Conservation (phyloP, 92 coral and sea anemone genomes). For the Virgularia gustaviana region DNA sequence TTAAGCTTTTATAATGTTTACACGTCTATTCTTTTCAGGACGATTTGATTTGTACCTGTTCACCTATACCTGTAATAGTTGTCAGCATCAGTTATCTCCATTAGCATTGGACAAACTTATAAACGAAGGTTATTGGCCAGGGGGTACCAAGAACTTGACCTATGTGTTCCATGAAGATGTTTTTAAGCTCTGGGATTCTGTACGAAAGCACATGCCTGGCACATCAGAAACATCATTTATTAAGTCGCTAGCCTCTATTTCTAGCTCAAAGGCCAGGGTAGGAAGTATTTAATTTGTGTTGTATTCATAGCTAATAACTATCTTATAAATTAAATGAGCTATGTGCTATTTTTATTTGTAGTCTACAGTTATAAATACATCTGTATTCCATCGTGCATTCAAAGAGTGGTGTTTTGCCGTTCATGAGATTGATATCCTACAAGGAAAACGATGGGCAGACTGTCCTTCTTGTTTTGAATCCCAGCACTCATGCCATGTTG, state of each 20-base stretch:
- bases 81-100: constrained; percentile 6
- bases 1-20: too few species aligned
- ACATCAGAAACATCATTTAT: constrained; percentile 17
- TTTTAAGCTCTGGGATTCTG: constrained; percentile 9
- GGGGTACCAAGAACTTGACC: not conserved
- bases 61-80: not conserved
- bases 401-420: constrained; percentile 10
- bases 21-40: not conserved
- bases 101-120: not conserved
- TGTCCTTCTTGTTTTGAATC: constrained; percentile 21
- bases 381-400: constrained; percentile 13
- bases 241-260: not conserved
- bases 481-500: constrained; percentile 21
- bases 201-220: constrained; percentile 10
- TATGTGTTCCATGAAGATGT: constrained; percentile 10
- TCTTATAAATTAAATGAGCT: too few species aligned
- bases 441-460: constrained; percentile 7
- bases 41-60: constrained; percentile 9
- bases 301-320: too few species aligned
- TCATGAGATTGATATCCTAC: constrained; percentile 3
- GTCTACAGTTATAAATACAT: constrained; percentile 4
- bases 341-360: not conserved
- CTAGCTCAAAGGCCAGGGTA: not conserved
- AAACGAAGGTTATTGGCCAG: constrained; percentile 14
- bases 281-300: too few species aligned